phyloP scores from a whole-genome alignment of 23 tunicate genomes.

The Corella eumyota region DNA sequence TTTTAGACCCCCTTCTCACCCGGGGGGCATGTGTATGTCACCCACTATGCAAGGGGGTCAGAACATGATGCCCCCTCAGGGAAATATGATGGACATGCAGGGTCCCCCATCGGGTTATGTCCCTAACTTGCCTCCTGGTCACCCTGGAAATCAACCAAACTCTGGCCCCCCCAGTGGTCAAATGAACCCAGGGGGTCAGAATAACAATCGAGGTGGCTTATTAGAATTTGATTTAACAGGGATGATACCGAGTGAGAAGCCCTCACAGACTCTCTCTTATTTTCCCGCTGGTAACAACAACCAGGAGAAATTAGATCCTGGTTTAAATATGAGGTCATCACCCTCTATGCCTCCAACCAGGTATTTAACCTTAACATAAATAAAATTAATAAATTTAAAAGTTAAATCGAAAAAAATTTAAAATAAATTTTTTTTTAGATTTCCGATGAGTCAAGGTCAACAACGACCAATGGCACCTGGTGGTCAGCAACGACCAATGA shows the following conservation, averaged over 20 bases:
- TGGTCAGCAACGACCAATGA: too few species aligned
- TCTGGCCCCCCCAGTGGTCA: not conserved
- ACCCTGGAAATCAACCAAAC: not conserved
- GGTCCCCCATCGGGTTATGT: slow-evolving; percentile 9
- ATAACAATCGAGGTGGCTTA: too few species aligned
- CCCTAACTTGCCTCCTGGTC: slow-evolving; percentile 13
- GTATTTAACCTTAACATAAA: too few species aligned
- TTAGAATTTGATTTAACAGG: slow-evolving; percentile 57
- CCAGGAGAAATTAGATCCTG: slow-evolving; percentile 3
- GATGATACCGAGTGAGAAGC: slow-evolving; percentile 72
- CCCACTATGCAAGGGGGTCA: slow-evolving; percentile 17
- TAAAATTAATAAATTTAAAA: too few species aligned
- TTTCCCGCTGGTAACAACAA: slow-evolving; percentile 25
- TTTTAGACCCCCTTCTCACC: slow-evolving; percentile 45
- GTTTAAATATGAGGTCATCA: not conserved
- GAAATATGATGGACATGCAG: slow-evolving; percentile 40
- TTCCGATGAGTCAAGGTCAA: too few species aligned
- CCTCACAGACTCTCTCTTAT: slow-evolving; percentile 70
- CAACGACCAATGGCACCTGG: too few species aligned
- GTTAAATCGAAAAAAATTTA: too few species aligned
- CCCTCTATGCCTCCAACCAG: slow-evolving; percentile 18
- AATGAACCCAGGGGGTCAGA: slow-evolving; percentile 1
- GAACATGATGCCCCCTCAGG: slow-evolving; percentile 18
- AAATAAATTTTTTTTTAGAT: too few species aligned
- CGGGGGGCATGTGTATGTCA: slow-evolving; percentile 39